Evolutionary conservation across 1,140 invertebrate species (phyloP), one percentile per base, ranked within the genome.

Genomic region (Drosophila biarmipes): DNA sequence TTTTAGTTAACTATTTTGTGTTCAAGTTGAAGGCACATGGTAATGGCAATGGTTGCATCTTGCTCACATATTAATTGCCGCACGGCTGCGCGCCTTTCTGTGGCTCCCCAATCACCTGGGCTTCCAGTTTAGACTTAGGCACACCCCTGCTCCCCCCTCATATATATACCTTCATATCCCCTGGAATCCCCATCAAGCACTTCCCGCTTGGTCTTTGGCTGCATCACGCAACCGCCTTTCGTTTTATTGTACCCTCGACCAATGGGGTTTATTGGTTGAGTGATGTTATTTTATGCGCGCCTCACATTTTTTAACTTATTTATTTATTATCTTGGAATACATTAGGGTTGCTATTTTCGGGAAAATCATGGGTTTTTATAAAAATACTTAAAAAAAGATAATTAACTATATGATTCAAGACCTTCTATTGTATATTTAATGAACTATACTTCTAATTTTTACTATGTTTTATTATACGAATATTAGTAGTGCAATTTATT

Each of bases 1-100:
- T 84, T 86, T 90, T 84, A 89, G 84, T 89, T 90, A 90, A 89
- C 84, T 90, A 89, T 89, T 90, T 89, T 89, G 79, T 89, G 84
- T 89, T 89, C 85, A 89, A 89, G 76, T 87, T 87, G 84, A 89
- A 89, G 84, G 84, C 84, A 89, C 84, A 89, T 89, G 84, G 84
- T 89, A 89, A 89, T 89, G 80, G 84, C 80, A 78, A 84, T 84
- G 80, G 84, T 87, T 89, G 84, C 85, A 89, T 78, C 85, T 58
- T 80, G 80, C 85, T 84, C 85, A 89, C 85, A 89, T 89, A 89
- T 89, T 89, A 89, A 89, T 89, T 89, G 84, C 82, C 82, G 82
- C 82, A 87, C 82, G 84, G 82, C 66, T 87, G 82, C 84, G 82
- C 85, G 80, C 80, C 82, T 85, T 86, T 80, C 64, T 86, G 81